Conservation (phyloP, 2,888 invertebrate species). For the Pyrgus malvae region DNA sequence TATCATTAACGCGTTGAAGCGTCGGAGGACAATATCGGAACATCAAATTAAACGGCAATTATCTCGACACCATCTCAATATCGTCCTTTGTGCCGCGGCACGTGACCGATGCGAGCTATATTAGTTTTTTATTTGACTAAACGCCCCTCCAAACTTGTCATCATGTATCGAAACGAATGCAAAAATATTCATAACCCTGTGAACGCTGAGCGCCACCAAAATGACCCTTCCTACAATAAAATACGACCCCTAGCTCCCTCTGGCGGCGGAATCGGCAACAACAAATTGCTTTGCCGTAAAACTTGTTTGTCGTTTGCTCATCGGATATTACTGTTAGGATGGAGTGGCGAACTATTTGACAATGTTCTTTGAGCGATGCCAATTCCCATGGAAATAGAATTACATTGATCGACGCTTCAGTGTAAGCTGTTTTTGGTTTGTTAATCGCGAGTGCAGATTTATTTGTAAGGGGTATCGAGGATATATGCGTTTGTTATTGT, state of each 20-base stretch:
- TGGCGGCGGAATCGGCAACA: slow-evolving; percentile 14
- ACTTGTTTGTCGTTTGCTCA: slow-evolving; percentile 60
- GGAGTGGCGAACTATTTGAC: slow-evolving; percentile 59
- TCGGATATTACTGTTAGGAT: slow-evolving; percentile 61
- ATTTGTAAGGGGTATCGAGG: not conserved
- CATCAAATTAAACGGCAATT: slow-evolving; percentile 70
- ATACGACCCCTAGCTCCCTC: slow-evolving; percentile 26
- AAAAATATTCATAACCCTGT: slow-evolving; percentile 29
- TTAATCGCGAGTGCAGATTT: slow-evolving; percentile 1
- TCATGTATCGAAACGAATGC: slow-evolving; percentile 59
- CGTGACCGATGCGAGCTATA: slow-evolving; percentile 63
- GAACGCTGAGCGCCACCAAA: not conserved
- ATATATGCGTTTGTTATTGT: not conserved
- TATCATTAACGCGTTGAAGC: slow-evolving; percentile 18
- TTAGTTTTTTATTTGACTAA: slow-evolving; percentile 78
- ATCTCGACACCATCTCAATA: slow-evolving; percentile 73
- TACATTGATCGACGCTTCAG: slow-evolving; percentile 50
- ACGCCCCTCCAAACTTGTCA: slow-evolving; percentile 72
- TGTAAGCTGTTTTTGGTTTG: slow-evolving; percentile 24
- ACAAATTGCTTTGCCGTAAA: slow-evolving; percentile 38
- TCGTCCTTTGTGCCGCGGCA: slow-evolving; percentile 53
- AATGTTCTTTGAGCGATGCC: slow-evolving; percentile 55
- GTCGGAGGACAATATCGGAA: slow-evolving; percentile 28
- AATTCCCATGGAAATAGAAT: slow-evolving; percentile 66
- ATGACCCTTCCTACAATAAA: not conserved